Percentiles rank a stretch among this genome's conserved stretches.
Conservation (phyloP, 2,113 vertebrate genomes). For the Arizona elegans region DNA sequence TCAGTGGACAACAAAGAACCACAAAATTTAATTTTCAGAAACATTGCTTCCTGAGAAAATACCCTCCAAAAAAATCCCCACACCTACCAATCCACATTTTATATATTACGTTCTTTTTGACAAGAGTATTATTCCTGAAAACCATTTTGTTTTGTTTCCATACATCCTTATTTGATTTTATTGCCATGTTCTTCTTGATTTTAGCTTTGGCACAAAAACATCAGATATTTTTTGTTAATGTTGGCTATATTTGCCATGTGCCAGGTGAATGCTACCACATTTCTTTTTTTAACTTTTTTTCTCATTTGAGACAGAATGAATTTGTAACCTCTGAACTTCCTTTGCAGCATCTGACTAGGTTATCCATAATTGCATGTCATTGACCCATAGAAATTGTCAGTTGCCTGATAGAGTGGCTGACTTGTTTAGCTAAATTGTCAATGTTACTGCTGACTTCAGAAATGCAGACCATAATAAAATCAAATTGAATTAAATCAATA, state of each 20-base stretch:
- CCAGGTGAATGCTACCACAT: not conserved
- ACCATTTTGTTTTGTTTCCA: not conserved
- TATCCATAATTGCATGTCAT: not conserved
- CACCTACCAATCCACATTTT: not conserved
- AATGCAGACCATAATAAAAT: not conserved
- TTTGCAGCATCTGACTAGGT: not conserved
- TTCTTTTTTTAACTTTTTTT: not conserved
- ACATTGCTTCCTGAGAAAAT: slow-evolving; percentile 19
- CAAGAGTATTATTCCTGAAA: not conserved
- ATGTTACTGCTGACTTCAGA: not conserved
- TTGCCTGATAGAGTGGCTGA: not conserved
- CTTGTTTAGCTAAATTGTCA: not conserved
- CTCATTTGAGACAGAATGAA: not conserved
- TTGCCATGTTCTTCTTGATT: not conserved
- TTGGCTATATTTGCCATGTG: not conserved
- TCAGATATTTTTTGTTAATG: not conserved
- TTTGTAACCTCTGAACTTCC: not conserved
- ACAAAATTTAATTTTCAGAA: not conserved
- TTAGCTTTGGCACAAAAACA: not conserved
- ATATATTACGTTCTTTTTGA: not conserved
- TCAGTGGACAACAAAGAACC: not conserved
- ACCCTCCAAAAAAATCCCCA: not conserved
- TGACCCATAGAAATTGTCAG: not conserved
- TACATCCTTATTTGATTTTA: not conserved
- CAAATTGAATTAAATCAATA: not conserved